phyloP scores from a whole-genome alignment of 2,797 vertebrate species.

The Microcaecilia unicolor region DNA sequence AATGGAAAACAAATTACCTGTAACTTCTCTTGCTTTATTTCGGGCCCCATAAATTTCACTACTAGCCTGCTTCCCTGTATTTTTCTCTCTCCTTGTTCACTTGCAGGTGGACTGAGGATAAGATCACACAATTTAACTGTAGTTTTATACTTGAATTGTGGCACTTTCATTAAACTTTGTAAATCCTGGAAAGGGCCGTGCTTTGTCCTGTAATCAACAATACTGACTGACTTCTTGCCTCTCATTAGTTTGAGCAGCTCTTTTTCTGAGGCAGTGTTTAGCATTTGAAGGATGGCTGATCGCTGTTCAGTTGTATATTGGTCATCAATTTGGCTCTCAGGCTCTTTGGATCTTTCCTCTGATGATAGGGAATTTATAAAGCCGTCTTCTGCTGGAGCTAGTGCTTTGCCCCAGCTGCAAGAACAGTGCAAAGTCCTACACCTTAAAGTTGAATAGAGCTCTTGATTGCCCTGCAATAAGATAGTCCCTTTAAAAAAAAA shows the following conservation, averaged over 20 bases:
- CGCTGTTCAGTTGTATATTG: constrained; percentile 60
- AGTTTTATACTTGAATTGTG: constrained; percentile 62
- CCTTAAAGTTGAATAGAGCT: no score
- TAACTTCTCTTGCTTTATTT: constrained; percentile 50
- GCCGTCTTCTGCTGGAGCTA: constrained; percentile 28
- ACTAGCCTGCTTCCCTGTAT: constrained; percentile 10
- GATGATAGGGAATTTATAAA: constrained; percentile 1
- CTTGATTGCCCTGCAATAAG: no score
- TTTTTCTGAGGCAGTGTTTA: constrained; percentile 47
- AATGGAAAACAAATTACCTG: constrained; percentile 61
- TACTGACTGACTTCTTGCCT: constrained; percentile 51
- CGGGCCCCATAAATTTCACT: constrained; percentile 63
- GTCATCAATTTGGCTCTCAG: constrained; percentile 39
- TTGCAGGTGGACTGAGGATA: constrained; percentile 47
- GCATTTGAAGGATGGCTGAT: constrained; percentile 47
- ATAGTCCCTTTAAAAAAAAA: no score
- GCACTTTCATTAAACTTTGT: constrained; percentile 52
- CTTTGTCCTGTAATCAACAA: constrained; percentile 51
- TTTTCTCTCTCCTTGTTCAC: constrained; percentile 43
- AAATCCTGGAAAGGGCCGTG: constrained; percentile 56
- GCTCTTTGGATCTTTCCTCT: constrained; percentile 2
- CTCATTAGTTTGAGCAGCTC: constrained; percentile 58
- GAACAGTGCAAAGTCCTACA: background rate
- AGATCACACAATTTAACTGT: constrained; percentile 50
- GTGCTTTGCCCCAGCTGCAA: background rate